Percentiles rank a stretch among this genome's conserved stretches.
Conservation (phyloP, 2,888 invertebrate genomes). For the Oscheius myriophilus region DNA sequence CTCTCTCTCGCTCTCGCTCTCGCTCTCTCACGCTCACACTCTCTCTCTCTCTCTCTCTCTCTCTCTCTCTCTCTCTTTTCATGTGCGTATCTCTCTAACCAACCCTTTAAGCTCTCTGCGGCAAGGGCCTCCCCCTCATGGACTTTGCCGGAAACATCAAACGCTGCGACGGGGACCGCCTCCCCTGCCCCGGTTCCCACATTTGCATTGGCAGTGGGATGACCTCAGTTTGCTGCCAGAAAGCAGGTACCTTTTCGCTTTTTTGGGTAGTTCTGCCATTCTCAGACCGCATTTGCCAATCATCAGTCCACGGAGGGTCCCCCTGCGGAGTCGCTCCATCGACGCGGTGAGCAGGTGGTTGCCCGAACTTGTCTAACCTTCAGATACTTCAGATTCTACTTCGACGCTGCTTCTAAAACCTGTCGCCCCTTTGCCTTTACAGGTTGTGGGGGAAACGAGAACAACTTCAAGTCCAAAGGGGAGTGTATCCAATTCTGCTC, state of each 20-base stretch:
- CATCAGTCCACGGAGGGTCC: slow-evolving; percentile 50
- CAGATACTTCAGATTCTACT: slow-evolving; percentile 43
- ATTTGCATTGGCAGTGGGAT: slow-evolving; percentile 55
- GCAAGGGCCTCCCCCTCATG: slow-evolving; percentile 60
- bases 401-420: slow-evolving; percentile 45
- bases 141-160: slow-evolving; percentile 63
- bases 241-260: slow-evolving; percentile 41
- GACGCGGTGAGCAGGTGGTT: slow-evolving; percentile 41
- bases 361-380: slow-evolving; percentile 12
- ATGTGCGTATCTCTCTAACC: not conserved
- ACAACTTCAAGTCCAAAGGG: slow-evolving; percentile 59
- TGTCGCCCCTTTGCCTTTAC: slow-evolving; percentile 54
- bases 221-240: slow-evolving; percentile 57
- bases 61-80: not conserved
- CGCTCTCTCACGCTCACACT: no score
- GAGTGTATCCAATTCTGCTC: slow-evolving; percentile 58
- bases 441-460: slow-evolving; percentile 48
- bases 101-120: slow-evolving; percentile 50
- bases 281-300: slow-evolving; percentile 54
- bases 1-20: not conserved
- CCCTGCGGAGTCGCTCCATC: slow-evolving; percentile 52
- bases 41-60: not conserved
- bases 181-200: slow-evolving; percentile 57
- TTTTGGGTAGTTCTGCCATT: not conserved
- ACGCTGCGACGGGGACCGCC: slow-evolving; percentile 54